Evolutionary conservation across 2,888 invertebrate genomes (phyloP), one percentile per base, ranked within the genome.

Genomic region (Clanis bilineata): DNA sequence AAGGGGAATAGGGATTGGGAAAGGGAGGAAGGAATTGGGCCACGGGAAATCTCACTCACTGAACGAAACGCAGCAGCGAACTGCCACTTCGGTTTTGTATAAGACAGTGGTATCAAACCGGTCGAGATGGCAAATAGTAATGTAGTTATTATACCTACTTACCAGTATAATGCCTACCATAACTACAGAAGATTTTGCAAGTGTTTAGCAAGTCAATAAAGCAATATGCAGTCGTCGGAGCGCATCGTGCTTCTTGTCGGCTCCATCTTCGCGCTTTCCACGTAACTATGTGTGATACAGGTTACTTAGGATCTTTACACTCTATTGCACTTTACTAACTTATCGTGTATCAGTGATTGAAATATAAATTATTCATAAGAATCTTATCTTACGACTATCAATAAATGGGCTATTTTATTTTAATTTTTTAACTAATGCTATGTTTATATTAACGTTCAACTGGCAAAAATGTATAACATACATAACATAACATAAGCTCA

Each of bases 241-340:
- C 71, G 67, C 63, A 60, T 57, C 63, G 38, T 51, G 23, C 28
- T 32, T 47, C 47, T 47, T 51, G 51, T 51, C 51, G 18, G 18
- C 18, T 57, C 56, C 28, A 59, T 70, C 63, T 65, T 65, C 62
- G 62, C 60, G 62, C 72, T 70, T 72, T 70, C 68, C 56, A 70
- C 62, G 60, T 56, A 47, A 51, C 60, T 72, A 51, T 60, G 44
- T 57, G 55, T 56, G 51, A 58, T 61, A 61, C 61, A 21, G 47
- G 25, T 47, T 56, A 56, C 61, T 61, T 61, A 62, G 62, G 55
- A 18, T 18, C 51, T 51, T 51, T 18, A 51, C 18, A 51, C 51
- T 51, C 18, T 21, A 51, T 51, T 51, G 10, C 51, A 32, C 51
- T 25, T 45, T 1, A 23, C n/a, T 21, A 21, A 21, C 22, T 28